Base-by-base conservation (phyloP, 2,888 invertebrate species). In the Tromatobia lineatoria region DNA sequence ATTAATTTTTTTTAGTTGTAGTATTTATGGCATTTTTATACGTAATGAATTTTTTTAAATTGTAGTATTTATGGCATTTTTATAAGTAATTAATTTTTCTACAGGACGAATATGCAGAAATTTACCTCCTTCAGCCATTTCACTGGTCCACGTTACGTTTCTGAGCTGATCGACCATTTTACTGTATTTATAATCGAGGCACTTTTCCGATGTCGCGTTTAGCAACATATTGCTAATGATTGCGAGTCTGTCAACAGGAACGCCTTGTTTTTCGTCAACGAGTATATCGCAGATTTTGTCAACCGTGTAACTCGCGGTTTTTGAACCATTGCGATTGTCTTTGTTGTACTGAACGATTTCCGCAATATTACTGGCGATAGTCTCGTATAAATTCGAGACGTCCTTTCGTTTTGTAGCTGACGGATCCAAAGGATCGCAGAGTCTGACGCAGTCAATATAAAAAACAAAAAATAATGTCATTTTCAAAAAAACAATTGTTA, bases 271-370 rank as follows among this genome's bases (percentile, higher is more conserved):
- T 15, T 95, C 93, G 87, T 96, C 95, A 0, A 95, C 95, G 95
- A 99, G 96, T 76, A 98, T 95, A 83, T 95, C 94, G 91, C 99
- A 99, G 10, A 98, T 95, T 20, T 96, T 95, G 91, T 97, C 97
- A 34, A 99, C 97, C 2, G 98, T 98, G 10, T 98, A 94, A 86
- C 96, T 97, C 18, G 95, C 95, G 42, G 95, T 95, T 77, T 94
- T 94, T 0, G 94, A 89, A 91, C 95, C 94, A 88, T 95, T 95
- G 38, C 98, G 95, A 93, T 99, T 99, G 91, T 99, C 99, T 91
- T 97, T 97, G 93, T 99, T 99, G 93, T 99, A 99, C 91, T 99
- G 99, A 0, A 99, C 99, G 54, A 99, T 95, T 54, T 96, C 98
- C 71, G 98, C 98, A 93, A 99, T 98, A 93, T 97, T 97, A 61